Evolutionary conservation across 2,797 vertebrate genomes (phyloP), one percentile per base, ranked within the genome.

Genomic region (Acanthurus leucopareius): DNA sequence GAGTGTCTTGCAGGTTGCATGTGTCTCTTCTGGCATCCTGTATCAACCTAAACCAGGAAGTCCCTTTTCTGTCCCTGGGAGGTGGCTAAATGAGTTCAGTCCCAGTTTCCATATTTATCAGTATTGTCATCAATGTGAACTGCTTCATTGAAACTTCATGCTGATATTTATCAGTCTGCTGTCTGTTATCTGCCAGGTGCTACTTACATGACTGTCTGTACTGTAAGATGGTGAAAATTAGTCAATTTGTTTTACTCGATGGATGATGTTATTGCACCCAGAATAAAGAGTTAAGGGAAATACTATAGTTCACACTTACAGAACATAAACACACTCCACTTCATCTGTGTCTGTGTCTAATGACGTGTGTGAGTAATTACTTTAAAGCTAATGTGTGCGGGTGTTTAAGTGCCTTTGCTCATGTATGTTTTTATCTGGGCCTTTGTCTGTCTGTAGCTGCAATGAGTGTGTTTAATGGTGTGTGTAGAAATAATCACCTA

Each of bases 401-500:
- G 69, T 86, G 79, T 87, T 91, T 88, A 91, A 90, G 88, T 91
- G 90, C 91, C 91, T 92, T 86, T 88, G 89, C 85, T 90, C 86
- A 88, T 91, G 85, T 93, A 88, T 91, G 88, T 93, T 91, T 93
- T 91, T 89, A 88, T 92, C 89, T 75, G 81, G 59, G 86, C 82
- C 86, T 93, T 92, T 92, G 86, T 91, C 88, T 83, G 91, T 89
- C 89, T 91, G 56, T 80, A 86, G 69, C 81, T 76, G 88, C 89
- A 88, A 88, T 92, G 83, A 93, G 90, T 88, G 87, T 91, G 93
- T 94, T 93, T 94, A 93, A 93, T 92, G 92, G 91, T 88, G 91
- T 94, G 92, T 94, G 91, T 86, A 85, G 85, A 92, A 92, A 93
- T 94, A 90, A 93, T 94, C 91, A 92, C 91, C 91, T 93, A 92